These are phyloP conservation scores for Beroe ovata DNA, from an alignment of 37 sponge, comb jelly and placozoan species.

Conservation along the genomic window DNA sequence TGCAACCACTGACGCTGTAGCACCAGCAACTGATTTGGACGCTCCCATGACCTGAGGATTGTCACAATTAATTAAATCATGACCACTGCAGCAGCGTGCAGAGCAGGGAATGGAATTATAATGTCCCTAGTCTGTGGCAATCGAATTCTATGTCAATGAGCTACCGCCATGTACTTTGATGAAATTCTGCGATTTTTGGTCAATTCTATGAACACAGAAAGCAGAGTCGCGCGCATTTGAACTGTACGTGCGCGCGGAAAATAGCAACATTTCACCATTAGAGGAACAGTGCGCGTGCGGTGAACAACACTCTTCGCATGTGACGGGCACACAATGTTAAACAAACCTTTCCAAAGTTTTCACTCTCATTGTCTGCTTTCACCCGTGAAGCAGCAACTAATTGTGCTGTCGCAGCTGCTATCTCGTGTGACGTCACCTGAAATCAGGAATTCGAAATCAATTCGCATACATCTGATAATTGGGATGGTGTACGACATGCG, in stretches of 20 bases:
- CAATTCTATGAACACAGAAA: no score
- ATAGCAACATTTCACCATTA: not conserved
- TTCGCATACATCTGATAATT: no score
- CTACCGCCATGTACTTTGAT: no score
- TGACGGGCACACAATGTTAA: not conserved
- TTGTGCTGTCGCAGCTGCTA: conserved; percentile 98
- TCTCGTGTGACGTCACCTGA: conserved; percentile 89
- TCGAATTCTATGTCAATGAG: no score
- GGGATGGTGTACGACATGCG: no score
- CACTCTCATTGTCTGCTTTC: conserved; percentile 85
- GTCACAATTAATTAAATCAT: no score
- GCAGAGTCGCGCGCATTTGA: not conserved
- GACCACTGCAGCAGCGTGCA: no score
- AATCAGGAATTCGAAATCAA: not conserved
- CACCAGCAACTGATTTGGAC: conserved; percentile 47
- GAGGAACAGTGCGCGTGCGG: not conserved
- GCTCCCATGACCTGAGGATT: conserved; percentile 57
- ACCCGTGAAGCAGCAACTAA: conserved; percentile 96
- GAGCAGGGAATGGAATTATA: no score
- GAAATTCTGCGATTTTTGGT: not conserved
- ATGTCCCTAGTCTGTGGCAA: no score
- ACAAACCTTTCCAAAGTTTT: conserved; percentile 52
- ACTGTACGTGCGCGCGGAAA: not conserved
- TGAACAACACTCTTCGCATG: not conserved
- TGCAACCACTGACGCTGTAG: conserved; percentile 52